A percentile compares a stretch with the other conserved stretches of the same genome.
phyloP scores from a whole-genome alignment of 64 coral and sea anemone species.

The Trachythela sp. region DNA sequence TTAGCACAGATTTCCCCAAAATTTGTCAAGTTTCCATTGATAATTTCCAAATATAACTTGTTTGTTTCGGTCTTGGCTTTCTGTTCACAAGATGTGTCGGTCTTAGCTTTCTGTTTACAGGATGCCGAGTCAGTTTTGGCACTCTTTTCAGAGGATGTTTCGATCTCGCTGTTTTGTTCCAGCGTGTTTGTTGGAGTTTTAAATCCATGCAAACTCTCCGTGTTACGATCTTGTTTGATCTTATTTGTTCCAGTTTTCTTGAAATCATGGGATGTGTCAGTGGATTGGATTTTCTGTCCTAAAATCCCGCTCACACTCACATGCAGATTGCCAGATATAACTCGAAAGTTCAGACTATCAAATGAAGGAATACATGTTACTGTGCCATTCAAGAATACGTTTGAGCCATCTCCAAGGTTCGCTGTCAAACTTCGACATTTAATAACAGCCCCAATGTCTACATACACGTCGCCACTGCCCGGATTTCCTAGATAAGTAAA shows the following conservation, averaged over 20 bases:
- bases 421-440: slow-evolving; percentile 31
- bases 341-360: slow-evolving; percentile 23
- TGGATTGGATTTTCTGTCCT: slow-evolving; percentile 34
- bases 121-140: no score
- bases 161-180: no score
- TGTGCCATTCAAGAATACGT: slow-evolving; percentile 56
- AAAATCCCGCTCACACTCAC: slow-evolving; percentile 24
- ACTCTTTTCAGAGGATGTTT: no score
- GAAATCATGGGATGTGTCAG: neutral
- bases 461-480: slow-evolving; percentile 30
- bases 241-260: no score
- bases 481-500: slow-evolving; percentile 11
- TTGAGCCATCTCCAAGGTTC: neutral
- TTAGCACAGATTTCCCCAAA: slow-evolving; percentile 38
- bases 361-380: slow-evolving; percentile 28
- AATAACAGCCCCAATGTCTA: slow-evolving; percentile 40
- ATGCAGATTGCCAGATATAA: slow-evolving; percentile 32
- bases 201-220: neutral
- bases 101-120: no score
- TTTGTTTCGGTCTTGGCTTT: slow-evolving; percentile 19
- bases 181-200: no score
- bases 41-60: slow-evolving; percentile 31
- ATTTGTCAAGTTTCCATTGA: slow-evolving; percentile 44
- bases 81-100: no score
- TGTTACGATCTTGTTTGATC: no score